A percentile compares a stretch with the other conserved stretches of the same genome.
phyloP scores from a whole-genome alignment of 1,140 invertebrate genomes.

The Lycorma delicatula region DNA sequence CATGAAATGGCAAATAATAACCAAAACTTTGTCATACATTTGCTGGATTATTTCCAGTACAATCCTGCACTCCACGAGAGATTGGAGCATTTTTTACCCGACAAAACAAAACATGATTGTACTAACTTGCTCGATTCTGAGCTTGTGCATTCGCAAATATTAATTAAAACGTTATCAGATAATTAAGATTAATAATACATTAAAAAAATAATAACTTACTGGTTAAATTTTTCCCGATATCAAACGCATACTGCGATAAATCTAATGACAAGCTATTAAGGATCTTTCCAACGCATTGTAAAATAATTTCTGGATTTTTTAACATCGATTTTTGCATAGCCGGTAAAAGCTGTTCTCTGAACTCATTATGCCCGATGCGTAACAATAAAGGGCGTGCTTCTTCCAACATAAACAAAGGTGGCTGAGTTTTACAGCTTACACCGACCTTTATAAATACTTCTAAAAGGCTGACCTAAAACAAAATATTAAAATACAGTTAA shows the following conservation, averaged over 20 bases:
- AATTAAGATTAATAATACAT: too few species aligned
- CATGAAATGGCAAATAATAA: too few species aligned
- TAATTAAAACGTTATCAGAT: too few species aligned
- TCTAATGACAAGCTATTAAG: constrained; percentile 63
- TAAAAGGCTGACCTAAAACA: constrained; percentile 49
- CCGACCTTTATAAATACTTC: constrained; percentile 72
- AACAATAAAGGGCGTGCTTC: constrained; percentile 54
- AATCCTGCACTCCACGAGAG: too few species aligned
- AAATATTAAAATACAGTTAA: too few species aligned
- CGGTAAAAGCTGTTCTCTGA: constrained; percentile 66
- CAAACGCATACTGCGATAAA: constrained; percentile 66
- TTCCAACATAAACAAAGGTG: constrained; percentile 54
- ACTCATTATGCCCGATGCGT: constrained; percentile 59
- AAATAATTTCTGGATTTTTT: constrained; percentile 85
- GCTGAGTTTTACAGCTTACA: constrained; percentile 70
- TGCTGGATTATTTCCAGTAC: too few species aligned
- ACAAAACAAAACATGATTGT: too few species aligned
- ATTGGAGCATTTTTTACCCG: too few species aligned
- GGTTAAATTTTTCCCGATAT: constrained; percentile 73
- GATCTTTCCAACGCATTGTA: constrained; percentile 68
- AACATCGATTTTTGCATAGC: constrained; percentile 85
- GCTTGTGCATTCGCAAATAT: too few species aligned
- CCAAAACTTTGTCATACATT: too few species aligned
- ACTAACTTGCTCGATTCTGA: too few species aligned
- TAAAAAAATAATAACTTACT: constrained; percentile 50